Conservation (phyloP, 2,113 vertebrate species). For the Spea multiplicata region DNA sequence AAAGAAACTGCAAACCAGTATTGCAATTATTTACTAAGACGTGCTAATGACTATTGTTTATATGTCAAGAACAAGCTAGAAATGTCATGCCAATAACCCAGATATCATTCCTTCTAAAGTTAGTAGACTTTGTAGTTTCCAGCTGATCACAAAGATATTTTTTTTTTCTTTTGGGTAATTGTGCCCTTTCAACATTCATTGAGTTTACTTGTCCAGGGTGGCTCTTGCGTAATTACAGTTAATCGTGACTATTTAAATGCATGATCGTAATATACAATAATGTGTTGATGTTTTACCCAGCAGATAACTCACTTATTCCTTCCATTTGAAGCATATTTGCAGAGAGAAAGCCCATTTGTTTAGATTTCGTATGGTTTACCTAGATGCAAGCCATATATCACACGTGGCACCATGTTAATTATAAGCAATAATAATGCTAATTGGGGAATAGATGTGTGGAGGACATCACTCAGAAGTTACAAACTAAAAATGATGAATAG, state of each 20-base stretch:
- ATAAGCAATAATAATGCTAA: constrained; percentile 14
- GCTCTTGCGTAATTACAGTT: background rate
- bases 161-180: constrained; percentile 11
- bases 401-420: constrained; percentile 6
- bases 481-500: background rate
- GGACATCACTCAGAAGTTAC: constrained; percentile 15
- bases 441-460: background rate
- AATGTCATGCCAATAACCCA: too few relatives aligned
- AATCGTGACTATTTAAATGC: constrained; percentile 19
- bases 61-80: too few relatives aligned
- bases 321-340: constrained; percentile 14
- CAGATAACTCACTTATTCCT: constrained; percentile 6
- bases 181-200: constrained; percentile 20
- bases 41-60: too few relatives aligned
- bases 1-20: too few relatives aligned
- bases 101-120: too few relatives aligned
- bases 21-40: too few relatives aligned
- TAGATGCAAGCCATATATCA: constrained; percentile 14
- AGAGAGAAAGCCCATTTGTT: background rate
- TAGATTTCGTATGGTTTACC: constrained; percentile 19
- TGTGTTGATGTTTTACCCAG: constrained; percentile 23
- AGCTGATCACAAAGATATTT: too few relatives aligned
- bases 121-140: too few relatives aligned
- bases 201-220: background rate
- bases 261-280: constrained; percentile 20